A percentile compares a stretch with the other conserved stretches of the same genome.
Conservation (phyloP, 1,140 invertebrate species). For the Aphaenogaster ashmeadi region DNA sequence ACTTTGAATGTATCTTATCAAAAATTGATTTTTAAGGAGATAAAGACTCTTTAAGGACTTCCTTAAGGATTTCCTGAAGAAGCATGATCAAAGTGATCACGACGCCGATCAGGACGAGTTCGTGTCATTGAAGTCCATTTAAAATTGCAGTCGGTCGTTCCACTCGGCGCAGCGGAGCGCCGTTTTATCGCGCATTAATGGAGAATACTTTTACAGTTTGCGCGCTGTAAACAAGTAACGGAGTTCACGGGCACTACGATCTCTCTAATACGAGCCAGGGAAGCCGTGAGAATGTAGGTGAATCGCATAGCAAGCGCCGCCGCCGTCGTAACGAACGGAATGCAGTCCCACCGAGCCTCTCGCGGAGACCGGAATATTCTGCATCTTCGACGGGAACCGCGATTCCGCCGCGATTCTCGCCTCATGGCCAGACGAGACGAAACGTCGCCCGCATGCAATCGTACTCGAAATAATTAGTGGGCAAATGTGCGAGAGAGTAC, state of each 20-base stretch:
- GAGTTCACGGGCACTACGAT: slow-evolving; percentile 57
- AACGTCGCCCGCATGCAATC: slow-evolving; percentile 32
- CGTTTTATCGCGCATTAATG: slow-evolving; percentile 41
- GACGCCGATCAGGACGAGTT: neutral
- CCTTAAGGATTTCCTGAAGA: neutral
- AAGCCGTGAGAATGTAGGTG: slow-evolving; percentile 82
- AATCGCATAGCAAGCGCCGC: slow-evolving; percentile 70
- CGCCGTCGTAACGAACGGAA: slow-evolving; percentile 67
- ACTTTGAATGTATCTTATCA: neutral
- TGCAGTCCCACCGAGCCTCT: slow-evolving; percentile 60
- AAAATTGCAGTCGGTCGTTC: slow-evolving; percentile 25
- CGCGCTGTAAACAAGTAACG: slow-evolving; percentile 67
- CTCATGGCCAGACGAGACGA: neutral
- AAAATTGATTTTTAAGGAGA: neutral
- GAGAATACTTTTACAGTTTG: slow-evolving; percentile 38
- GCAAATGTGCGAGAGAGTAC: slow-evolving; percentile 34
- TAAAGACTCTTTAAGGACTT: neutral
- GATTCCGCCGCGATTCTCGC: neutral
- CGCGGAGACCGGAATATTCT: slow-evolving; percentile 47
- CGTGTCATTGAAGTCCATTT: neutral
- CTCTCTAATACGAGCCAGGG: slow-evolving; percentile 60
- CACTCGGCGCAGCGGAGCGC: neutral
- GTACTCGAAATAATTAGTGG: slow-evolving; percentile 68
- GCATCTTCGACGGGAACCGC: slow-evolving; percentile 8
- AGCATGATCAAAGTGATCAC: neutral